Base-by-base conservation (phyloP, 2,888 invertebrate species). In the Thecocarcelia acutangulata region DNA sequence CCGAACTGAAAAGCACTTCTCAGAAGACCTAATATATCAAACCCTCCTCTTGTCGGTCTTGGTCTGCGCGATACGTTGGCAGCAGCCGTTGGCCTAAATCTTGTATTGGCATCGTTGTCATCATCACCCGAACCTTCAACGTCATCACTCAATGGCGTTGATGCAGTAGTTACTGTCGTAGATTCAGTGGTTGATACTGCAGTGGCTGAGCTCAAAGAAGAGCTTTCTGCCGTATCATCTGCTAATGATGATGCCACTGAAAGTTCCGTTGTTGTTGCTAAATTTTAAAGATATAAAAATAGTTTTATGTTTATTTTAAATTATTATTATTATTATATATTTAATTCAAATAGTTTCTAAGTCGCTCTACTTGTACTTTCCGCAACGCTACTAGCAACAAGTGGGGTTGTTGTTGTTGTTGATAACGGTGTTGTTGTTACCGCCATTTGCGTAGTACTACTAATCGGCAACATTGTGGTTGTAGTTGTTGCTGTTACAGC, bases 91-190 rank as follows among this genome's bases (percentile, higher is more conserved):
- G 78, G 72, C 17, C 78, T 58, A 8, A 74, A 61, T 52, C 78
- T 44, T 8, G 70, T 78, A 56, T 66, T 66, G 28, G 85, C 83
- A 4, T 84, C 86, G 2, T 72, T 86, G 2, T 73, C 92, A 0
- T 90, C 91, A 0, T 93, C 93, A 0, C 93, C 93, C 0, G 93
- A 93, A 0, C 93, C 93, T 85, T 93, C 93, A 24, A 91, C 88
- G 24, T 89, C 88, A 52, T 92, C 92, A 58, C 81, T 87, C 15
- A 86, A 75, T n/a, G 85, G 56, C 0, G 85, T 46, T 3, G 76
- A 69, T 2, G 77, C 69, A 17, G 80, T 80, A 1, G 84, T 63
- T 9, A 83, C 13, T 8, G 75, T 64, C 28, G 80, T 75, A 1
- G 69, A 58, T 21, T 44, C 69, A n/a, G 78, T 56, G 11, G 84